Evolutionary conservation across 2,113 vertebrate species (phyloP).

Genomic region (Talpa occidentalis): DNA sequence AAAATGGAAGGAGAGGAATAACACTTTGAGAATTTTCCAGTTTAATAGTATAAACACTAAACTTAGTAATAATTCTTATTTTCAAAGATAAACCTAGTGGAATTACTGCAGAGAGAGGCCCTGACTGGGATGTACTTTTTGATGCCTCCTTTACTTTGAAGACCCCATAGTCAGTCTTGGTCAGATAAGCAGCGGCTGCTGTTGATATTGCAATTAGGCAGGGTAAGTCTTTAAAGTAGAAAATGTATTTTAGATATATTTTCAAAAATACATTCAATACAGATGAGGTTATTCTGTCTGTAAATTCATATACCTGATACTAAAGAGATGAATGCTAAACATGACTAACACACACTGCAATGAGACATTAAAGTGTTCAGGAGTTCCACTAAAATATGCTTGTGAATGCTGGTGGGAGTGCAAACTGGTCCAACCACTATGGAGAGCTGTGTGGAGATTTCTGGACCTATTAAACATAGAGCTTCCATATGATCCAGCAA

Average conservation of each 20-base stretch:
- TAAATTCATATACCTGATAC: not conserved
- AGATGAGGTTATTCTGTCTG: not conserved
- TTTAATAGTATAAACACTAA: slow-evolving; percentile 19
- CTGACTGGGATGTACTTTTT: not conserved
- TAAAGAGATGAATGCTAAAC: slow-evolving; percentile 1
- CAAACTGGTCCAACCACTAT: no score
- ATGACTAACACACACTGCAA: not conserved
- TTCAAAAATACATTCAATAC: slow-evolving; percentile 30
- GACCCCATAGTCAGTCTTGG: not conserved
- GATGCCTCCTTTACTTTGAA: not conserved
- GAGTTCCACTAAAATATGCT: not conserved
- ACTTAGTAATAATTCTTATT: not conserved
- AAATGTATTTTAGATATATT: not conserved
- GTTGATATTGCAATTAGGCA: not conserved
- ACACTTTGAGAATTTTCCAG: not conserved
- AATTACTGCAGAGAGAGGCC: not conserved
- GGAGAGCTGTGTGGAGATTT: no score
- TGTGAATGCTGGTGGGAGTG: no score
- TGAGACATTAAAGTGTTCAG: not conserved
- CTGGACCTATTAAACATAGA: no score
- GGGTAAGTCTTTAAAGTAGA: not conserved
- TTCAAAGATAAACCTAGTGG: slow-evolving; percentile 36
- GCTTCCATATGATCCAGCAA: no score
- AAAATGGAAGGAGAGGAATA: slow-evolving; percentile 15
- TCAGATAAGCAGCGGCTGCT: not conserved